Base-by-base conservation (phyloP, 2,888 invertebrate genomes). In the Ptilodon capucinus region DNA sequence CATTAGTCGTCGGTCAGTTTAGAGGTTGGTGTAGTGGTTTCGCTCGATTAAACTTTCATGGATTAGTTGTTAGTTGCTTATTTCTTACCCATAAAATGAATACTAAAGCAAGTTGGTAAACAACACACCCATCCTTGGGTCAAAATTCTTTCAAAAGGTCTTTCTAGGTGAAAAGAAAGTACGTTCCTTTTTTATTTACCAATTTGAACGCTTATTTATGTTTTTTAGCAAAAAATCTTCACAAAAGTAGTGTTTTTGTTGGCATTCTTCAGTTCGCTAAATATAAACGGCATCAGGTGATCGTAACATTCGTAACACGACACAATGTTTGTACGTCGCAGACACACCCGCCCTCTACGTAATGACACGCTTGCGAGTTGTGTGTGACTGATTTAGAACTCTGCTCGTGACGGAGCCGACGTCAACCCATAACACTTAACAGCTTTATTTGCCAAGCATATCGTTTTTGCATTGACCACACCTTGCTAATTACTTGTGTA, bases 311-410 rank as follows among this genome's bases (percentile, higher is more conserved):
- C 68, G 73, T 52, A 44, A 40, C 47, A 45, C 41, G 47, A 43
- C 7, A 25, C 48, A 42, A 41, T 44, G 46, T 42, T 49, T 28
- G 49, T 73, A 76, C 83, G 83, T 81, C 68, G 71, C 51, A 66
- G 89, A 87, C 90, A 90, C 90, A 89, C 90, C 89, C 89, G 86
- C 74, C 59, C 62, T 58, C 64, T 68, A 75, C 76, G 73, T 73
- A 72, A 69, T 61, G 52, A 60, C 66, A 64, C 53, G 63, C 60
- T 64, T 57, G 52, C 54, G n/a, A n/a, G n/a, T n/a, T n/a, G n/a
- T n/a, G n/a, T n/a, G n/a, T n/a, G 51, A 62, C 58, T 61, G 71
- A 74, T 78, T 74, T 81, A 80, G 74, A 71, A 57, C 49, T n/a
- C 43, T 32, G 30, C 34, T 56, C 73, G 72, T 79, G 75, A 74